phyloP scores from a whole-genome alignment of 1,140 invertebrate genomes.

The Cheumatopsyche charites region DNA sequence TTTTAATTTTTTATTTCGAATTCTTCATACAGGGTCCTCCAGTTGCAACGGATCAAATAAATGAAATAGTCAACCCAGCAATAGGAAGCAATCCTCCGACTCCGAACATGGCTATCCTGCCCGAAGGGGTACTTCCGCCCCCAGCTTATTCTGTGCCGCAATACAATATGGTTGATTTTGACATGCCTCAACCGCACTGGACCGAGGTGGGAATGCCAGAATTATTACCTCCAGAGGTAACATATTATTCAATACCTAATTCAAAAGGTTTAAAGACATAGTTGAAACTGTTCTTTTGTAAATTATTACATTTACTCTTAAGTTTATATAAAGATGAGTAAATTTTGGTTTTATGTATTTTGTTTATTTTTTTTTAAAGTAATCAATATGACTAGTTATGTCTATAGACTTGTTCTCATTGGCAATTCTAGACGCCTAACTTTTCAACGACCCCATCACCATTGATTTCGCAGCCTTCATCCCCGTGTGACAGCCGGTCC shows the following conservation, averaged over 20 bases:
- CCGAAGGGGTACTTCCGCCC: constrained; percentile 53
- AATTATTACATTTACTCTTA: not conserved
- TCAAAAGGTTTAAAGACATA: not conserved
- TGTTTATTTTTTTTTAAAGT: too few species aligned
- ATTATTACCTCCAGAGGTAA: constrained; percentile 58
- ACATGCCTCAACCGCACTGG: constrained; percentile 56
- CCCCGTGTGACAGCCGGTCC: constrained; percentile 65
- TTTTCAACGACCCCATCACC: constrained; percentile 58
- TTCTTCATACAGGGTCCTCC: constrained; percentile 54
- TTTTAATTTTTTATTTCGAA: too few species aligned
- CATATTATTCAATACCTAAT: not conserved
- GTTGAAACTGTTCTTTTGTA: not conserved
- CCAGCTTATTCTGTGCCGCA: constrained; percentile 56
- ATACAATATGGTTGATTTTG: constrained; percentile 56
- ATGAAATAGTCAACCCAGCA: constrained; percentile 38
- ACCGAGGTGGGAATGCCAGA: constrained; percentile 56
- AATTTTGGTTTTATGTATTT: too few species aligned
- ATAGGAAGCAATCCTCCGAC: constrained; percentile 45
- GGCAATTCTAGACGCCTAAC: constrained; percentile 24
- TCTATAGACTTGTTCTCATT: constrained; percentile 9
- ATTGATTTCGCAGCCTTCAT: constrained; percentile 63
- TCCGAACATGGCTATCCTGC: constrained; percentile 51
- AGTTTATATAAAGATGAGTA: not conserved
- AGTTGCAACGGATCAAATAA: constrained; percentile 53
- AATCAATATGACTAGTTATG: too few species aligned